Evolutionary conservation across 2,888 invertebrate genomes (phyloP).

Genomic region (Eugnorisma glareosa): DNA sequence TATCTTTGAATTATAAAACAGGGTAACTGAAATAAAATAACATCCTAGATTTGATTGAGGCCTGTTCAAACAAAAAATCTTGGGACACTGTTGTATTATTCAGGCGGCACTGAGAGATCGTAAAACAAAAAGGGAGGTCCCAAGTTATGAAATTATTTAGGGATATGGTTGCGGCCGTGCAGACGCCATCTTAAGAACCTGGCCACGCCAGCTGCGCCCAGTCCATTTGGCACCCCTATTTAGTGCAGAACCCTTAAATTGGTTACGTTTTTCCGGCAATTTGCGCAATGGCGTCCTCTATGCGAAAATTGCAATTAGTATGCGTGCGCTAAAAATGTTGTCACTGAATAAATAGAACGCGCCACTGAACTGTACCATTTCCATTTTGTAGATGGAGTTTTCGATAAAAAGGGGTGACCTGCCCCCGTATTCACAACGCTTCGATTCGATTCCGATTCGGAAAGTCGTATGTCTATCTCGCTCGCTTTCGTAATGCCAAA

Average conservation of each 20-base stretch:
- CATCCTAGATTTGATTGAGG: constrained; percentile 18
- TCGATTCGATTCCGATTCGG: no score
- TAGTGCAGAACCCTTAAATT: constrained; percentile 51
- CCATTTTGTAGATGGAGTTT: constrained; percentile 42
- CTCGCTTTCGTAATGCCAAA: no score
- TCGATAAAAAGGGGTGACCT: constrained; percentile 45
- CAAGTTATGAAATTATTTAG: constrained; percentile 64
- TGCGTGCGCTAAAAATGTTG: constrained; percentile 46
- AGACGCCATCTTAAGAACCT: constrained; percentile 64
- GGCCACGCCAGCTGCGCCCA: constrained; percentile 54
- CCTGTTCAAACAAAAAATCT: constrained; percentile 37
- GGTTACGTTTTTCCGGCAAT: constrained; percentile 36
- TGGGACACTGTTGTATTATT: constrained; percentile 51
- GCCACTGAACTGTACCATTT: constrained; percentile 33
- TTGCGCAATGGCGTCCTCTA: constrained; percentile 44
- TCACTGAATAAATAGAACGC: constrained; percentile 49
- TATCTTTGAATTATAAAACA: constrained; percentile 40
- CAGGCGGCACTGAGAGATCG: constrained; percentile 59
- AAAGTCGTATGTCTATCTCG: no score
- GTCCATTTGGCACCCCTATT: constrained; percentile 48
- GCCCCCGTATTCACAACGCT: no score
- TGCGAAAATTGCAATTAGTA: constrained; percentile 54
- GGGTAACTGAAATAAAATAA: constrained; percentile 35
- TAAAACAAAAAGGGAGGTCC: constrained; percentile 57
- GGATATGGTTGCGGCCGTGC: constrained; percentile 55